Evolutionary conservation across 2,797 vertebrate species (phyloP).

Genomic region (Rallus crepitans): DNA sequence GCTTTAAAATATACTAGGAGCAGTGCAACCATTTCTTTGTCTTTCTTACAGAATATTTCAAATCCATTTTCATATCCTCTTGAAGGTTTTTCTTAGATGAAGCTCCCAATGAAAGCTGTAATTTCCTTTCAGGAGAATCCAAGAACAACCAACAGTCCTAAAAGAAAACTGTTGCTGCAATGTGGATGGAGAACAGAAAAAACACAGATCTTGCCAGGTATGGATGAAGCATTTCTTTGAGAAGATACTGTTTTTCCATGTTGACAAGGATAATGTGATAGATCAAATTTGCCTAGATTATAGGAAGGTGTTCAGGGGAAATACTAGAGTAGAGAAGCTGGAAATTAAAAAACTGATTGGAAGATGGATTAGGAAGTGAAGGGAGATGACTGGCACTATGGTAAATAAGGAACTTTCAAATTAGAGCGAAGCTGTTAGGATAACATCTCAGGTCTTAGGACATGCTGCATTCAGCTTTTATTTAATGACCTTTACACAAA

Average conservation of each 20-base stretch:
- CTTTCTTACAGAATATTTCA: not conserved
- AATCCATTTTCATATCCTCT: not conserved
- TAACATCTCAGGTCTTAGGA: not conserved
- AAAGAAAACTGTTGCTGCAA: not conserved
- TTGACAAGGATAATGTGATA: not conserved
- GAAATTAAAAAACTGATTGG: not conserved
- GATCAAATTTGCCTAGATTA: not conserved
- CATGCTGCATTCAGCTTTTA: not conserved
- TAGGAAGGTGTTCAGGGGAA: not conserved
- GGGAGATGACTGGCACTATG: not conserved
- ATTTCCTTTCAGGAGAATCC: not conserved
- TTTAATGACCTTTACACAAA: not conserved
- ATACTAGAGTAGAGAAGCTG: not conserved
- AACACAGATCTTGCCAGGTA: constrained; percentile 9
- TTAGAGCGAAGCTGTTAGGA: not conserved
- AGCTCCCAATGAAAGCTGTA: not conserved
- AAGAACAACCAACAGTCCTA: not conserved
- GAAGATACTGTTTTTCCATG: constrained; percentile 8
- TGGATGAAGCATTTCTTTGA: not conserved
- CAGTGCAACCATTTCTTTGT: not conserved
- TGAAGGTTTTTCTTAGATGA: not conserved
- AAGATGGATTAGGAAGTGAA: not conserved
- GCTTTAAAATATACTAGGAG: not conserved
- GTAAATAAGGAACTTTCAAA: not conserved
- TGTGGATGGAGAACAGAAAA: not conserved